Evolutionary conservation across 2,888 invertebrate genomes (phyloP).

Genomic region (Ephialtes manifestator): DNA sequence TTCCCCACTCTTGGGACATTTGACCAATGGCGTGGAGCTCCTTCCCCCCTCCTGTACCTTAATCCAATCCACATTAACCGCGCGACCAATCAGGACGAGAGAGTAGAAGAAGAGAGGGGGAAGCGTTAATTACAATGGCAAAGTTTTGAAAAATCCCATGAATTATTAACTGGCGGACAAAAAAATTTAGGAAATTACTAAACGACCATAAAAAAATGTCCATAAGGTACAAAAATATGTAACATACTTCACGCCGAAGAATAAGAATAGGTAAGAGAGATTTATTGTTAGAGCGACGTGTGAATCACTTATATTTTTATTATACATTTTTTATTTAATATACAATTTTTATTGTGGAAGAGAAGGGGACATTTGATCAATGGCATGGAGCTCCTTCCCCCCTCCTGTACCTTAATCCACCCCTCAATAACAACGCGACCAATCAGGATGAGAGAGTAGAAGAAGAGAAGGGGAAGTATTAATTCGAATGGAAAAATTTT

Average conservation of each 20-base stretch:
- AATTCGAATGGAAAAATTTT: no score
- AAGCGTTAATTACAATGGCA: no score
- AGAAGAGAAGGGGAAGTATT: neutral
- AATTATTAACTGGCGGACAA: no score
- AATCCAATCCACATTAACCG: neutral
- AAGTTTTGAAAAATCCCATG: no score
- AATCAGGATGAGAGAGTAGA: neutral
- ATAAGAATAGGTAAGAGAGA: no score
- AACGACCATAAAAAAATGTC: no score
- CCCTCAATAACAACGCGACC: neutral
- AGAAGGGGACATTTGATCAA: neutral
- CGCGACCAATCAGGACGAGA: neutral
- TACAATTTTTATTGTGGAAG: no score
- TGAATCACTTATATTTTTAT: no score
- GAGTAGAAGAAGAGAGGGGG: neutral
- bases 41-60: neutral
- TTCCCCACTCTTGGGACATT: neutral
- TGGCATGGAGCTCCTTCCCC: neutral
- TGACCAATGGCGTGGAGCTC: neutral
- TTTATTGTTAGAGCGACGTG: neutral
- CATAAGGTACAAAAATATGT: no score
- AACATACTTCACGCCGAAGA: no score
- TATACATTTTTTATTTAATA: no score
- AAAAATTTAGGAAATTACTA: no score
- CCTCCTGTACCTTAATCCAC: neutral